Base-by-base conservation (phyloP, 2,888 invertebrate species). In the Catocala nupta region DNA sequence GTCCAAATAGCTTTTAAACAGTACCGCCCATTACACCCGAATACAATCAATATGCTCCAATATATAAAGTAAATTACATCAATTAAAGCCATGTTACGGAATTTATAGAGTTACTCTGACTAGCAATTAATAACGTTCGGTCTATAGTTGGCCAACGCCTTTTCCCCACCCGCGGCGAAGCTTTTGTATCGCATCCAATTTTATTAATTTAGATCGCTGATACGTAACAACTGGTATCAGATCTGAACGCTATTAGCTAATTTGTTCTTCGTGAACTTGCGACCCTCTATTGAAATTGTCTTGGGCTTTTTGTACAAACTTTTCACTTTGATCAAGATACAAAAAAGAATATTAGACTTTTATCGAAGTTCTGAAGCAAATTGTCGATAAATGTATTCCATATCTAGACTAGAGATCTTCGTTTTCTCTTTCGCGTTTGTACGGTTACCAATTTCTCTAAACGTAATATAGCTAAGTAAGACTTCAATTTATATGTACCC, bases 61-160 rank as follows among this genome's bases (percentile, higher is more conserved):
- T 65, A 68, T 63, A 53, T 58, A 60, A 68, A 71, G 70, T 77
- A 73, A 77, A 78, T 76, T 78, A 76, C 73, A 75, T 71, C 70
- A 79, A 71, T 76, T 73, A 80, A 69, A 75, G 68, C 62, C 55
- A 54, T 66, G 74, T 59, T 71, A 56, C 55, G 60, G 55, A 70
- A 80, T 80, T 80, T 77, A 80, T 80, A 67, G 64, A 69, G 65
- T 70, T 63, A 65, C 70, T 70, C 44, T 56, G 65, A 63, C 39
- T 61, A 13, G 65, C 73, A 71, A 79, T 79, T 78, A 78, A 79
- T 79, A 69, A 69, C 64, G 45, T 64, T 47, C 58, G 68, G 55
- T 71, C 60, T 63, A 56, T 56, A 62, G 64, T 47, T 64, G 49
- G 65, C 55, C 68, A 65, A 13, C 44, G 59, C 59, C 65, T 68